Percentiles rank a stretch among this genome's conserved stretches.
These are phyloP conservation scores for Drosophila subpulchrella DNA, from an alignment of 1,140 invertebrate species.

Conservation along the genomic window DNA sequence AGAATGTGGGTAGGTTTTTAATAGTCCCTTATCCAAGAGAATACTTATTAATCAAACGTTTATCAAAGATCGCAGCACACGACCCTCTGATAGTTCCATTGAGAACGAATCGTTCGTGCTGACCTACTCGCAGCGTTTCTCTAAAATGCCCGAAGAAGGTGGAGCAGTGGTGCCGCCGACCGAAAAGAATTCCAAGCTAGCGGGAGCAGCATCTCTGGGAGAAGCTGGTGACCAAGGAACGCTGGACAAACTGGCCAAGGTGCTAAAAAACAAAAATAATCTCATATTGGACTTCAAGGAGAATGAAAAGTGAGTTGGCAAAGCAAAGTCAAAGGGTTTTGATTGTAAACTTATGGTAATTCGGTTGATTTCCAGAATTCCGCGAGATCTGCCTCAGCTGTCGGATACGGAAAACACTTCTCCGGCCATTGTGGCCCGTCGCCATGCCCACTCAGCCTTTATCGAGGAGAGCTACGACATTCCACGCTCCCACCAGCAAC, in stretches of 20 bases:
- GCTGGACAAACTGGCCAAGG: constrained; percentile 69
- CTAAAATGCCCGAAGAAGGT: constrained; percentile 85
- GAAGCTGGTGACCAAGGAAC: constrained; percentile 54
- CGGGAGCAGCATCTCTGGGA: constrained; percentile 5
- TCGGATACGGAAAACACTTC: constrained; percentile 84
- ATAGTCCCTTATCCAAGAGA: neutral
- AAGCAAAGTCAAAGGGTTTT: rapidly evolving
- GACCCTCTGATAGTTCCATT: constrained; percentile 86
- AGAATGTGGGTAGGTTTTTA: constrained; percentile 75
- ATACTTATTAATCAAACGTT: neutral
- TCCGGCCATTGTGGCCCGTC: constrained; percentile 74
- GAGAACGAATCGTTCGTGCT: constrained; percentile 87
- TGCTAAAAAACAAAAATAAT: constrained; percentile 81
- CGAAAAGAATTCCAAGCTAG: constrained; percentile 30
- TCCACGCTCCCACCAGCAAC: constrained; percentile 88
- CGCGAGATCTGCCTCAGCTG: constrained; percentile 74
- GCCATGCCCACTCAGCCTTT: constrained; percentile 66
- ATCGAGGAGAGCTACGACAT: constrained; percentile 90
- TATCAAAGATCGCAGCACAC: constrained; percentile 75
- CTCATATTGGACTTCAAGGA: constrained; percentile 80
- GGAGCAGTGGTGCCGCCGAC: constrained; percentile 6
- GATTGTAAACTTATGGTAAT: neutral
- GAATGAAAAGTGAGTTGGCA: constrained; percentile 70
- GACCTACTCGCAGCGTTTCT: constrained; percentile 87
- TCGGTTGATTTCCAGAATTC: constrained; percentile 36